Base-by-base conservation (phyloP, 2,113 vertebrate genomes). In the Antennarius striatus region DNA sequence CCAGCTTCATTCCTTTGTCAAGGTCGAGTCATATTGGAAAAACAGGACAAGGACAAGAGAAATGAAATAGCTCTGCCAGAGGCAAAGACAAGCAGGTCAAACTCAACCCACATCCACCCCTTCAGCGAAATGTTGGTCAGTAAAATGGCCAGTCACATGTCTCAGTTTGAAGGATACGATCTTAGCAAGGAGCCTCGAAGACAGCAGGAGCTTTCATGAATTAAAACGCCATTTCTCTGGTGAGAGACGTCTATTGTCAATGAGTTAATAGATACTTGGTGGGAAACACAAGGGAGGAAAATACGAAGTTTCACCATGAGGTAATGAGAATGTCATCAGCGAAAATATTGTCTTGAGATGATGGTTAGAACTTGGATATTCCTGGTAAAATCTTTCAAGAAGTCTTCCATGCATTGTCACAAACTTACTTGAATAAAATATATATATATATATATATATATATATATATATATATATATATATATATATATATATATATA, bases 1-100 rank as follows among this genome's bases (percentile, higher is more conserved):
- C 70, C 28, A 56, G 53, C 50, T 28, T 55, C n/a, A 60, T 75
- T 82, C 75, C 56, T 73, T 47, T 49, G 76, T 80, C 89, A 92
- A 92, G 90, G 91, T 92, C 90, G 82, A 77, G 49, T 73, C 66
- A 61, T 53, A 83, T 45, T 77, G 65, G 55, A 68, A 76, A 80
- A 84, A 78, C 62, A 73, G 80, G 65, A 54, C 50, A 40, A 57
- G 66, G 54, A 29, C 40, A 59, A 63, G 69, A 75, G 53, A 65
- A 76, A 80, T 63, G 56, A 74, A 68, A 66, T 56, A 71, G 55
- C 49, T 32, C 9, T 6, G 73, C 67, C 52, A 5, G 59, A 16
- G 68, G 64, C 52, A 63, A 75, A 78, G 75, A 76, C 64, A 17
- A 73, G 48, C 71, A 60, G 67, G 76, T 75, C 67, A 79, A 76